Conservation (phyloP, 2,797 vertebrate species). For the Holocentrus rufus region DNA sequence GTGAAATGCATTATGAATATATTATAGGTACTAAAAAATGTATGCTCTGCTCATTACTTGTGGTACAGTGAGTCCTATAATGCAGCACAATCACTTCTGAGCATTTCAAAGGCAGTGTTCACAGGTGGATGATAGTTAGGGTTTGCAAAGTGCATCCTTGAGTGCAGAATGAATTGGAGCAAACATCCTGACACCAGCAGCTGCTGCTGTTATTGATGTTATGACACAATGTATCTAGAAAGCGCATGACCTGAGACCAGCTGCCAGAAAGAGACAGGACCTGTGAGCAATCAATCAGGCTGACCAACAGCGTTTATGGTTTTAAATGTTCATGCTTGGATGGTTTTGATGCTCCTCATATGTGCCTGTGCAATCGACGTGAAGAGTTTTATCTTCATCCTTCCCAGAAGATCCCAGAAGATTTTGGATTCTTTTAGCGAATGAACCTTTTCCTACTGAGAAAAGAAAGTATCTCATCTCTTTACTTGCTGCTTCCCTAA, state of each 20-base stretch:
- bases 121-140: constrained; percentile 44
- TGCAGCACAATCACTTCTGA: constrained; percentile 13
- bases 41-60: constrained; percentile 31
- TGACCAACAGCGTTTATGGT: background rate
- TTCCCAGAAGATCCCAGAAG: background rate
- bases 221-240: constrained; percentile 29
- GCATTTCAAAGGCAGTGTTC: constrained; percentile 29
- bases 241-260: constrained; percentile 23
- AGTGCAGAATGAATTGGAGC: constrained; percentile 33
- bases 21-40: constrained; percentile 64
- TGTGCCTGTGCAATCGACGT: background rate
- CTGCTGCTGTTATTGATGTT: constrained; percentile 38
- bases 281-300: background rate
- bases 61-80: constrained; percentile 20
- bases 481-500: background rate
- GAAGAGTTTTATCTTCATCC: constrained; percentile 1
- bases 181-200: constrained; percentile 49
- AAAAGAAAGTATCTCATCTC: constrained; percentile 4
- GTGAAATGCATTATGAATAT: constrained; percentile 68
- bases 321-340: background rate
- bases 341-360: background rate
- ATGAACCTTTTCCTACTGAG: background rate
- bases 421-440: background rate
- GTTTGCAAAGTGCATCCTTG: constrained; percentile 36
- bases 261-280: background rate